Base-by-base conservation (phyloP, 92 coral and sea anemone species). In the Actinernus sp. region DNA sequence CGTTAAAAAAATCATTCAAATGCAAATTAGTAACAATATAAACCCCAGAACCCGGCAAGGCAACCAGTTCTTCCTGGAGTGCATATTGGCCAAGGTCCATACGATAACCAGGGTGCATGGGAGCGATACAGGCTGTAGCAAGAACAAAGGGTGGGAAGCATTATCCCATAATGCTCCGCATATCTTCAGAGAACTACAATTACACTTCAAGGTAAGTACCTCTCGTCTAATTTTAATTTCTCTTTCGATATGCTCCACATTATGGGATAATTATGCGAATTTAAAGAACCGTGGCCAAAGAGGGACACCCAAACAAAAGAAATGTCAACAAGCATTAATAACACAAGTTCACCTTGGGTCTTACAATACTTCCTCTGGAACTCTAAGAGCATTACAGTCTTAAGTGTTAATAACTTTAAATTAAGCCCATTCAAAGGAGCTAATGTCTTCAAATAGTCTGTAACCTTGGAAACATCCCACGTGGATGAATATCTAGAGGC, bases 381-480 rank as follows among this genome's bases (percentile, higher is more conserved):
- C 26, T 78, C 73, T 65, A 78, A 71, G 48, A 78, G 68, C 71
- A 65, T 71, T 26, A 65, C 73, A 55, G 76, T 84, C 39, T 66
- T 78, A 14, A 84, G 58, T 31, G 89, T 83, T 27, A 74, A 21
- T 45, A 12, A 27, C 69, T 73, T 73, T 1, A 81, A 56, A 32
- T 23, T 65, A 34, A 65, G 57, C 36, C 71, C 79, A 18, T 76
- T 79, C 84, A 83, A 55, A n/a, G 79, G 83, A 38, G 65, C 58
- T 63, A 76, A 53, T 12, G 85, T 76, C 26, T 40, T 55, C n/a
- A 63, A 56, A 48, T 77, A 77, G 13, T 12, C 5, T 6, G 82
- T 78, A 4, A 85, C 91, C 47, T 70, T 65, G 17, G 82, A 3
- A 34, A 85, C 82, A 71, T 78, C 82, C 82, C 82, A 78, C 7